Conservation (phyloP, 2,888 invertebrate species). For the Lampropteryx suffumata region DNA sequence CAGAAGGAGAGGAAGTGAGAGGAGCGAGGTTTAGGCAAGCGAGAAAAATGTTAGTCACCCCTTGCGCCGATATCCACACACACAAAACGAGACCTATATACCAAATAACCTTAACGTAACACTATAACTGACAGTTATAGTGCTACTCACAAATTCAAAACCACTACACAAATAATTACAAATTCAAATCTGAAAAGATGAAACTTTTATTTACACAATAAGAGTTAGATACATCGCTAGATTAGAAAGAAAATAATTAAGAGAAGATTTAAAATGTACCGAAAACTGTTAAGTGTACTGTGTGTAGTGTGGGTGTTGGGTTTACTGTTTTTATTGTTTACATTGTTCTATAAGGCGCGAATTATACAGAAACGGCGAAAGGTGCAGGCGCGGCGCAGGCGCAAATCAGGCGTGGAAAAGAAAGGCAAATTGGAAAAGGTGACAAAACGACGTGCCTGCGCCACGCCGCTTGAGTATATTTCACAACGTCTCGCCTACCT, state of each 20-base stretch:
- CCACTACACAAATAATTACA: conserved; percentile 79
- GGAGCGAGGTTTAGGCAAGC: conserved; percentile 79
- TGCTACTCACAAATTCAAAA: conserved; percentile 73
- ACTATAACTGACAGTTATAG: conserved; percentile 57
- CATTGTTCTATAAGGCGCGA: conserved; percentile 1
- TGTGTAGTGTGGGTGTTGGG: conserved; percentile 24
- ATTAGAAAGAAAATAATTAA: conserved; percentile 81
- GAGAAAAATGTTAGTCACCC: conserved; percentile 78
- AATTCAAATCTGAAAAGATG: conserved; percentile 78
- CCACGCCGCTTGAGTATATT: too few species aligned
- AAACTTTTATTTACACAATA: conserved; percentile 80
- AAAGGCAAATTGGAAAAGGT: too few species aligned
- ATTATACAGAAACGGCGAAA: too few species aligned
- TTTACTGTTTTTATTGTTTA: conserved; percentile 20
- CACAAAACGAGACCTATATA: conserved; percentile 79
- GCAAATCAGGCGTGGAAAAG: too few species aligned
- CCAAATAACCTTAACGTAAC: conserved; percentile 67
- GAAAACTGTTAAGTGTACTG: conserved; percentile 52
- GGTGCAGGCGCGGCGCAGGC: too few species aligned
- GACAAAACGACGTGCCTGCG: too few species aligned
- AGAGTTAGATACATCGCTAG: conserved; percentile 77
- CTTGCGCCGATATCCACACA: conserved; percentile 77
- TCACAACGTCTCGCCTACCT: too few species aligned
- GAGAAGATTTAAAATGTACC: conserved; percentile 74
- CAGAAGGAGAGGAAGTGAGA: conserved; percentile 61